Evolutionary conservation across 2,888 invertebrate genomes (phyloP), one percentile per base, ranked within the genome.

Genomic region (Agapetus fuscipes): DNA sequence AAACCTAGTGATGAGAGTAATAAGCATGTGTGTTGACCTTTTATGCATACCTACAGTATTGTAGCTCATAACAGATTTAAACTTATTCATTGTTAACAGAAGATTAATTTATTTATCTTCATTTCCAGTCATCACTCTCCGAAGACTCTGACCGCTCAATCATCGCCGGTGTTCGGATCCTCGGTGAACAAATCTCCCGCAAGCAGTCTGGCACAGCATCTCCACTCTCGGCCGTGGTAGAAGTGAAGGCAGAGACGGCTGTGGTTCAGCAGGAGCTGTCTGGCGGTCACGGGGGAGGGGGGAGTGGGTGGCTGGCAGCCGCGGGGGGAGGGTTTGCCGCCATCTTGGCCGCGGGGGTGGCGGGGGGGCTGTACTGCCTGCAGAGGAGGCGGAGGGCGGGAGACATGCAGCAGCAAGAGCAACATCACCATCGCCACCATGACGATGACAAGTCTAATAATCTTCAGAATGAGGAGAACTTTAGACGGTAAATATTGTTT

Each of bases 371-470:
- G 6, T 58, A 78, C 35, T 73, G 75, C 49, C 62, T 75, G 58
- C 71, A 74, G 26, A 74, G 75, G 49, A 61, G 71, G 13, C 59
- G 71, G 39, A 60, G 71, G 11, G 62, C 66, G 40, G 55, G 71
- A 43, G 68, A 67, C 20, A 60, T 71, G 39, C 70, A 61, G 56
- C 61, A 64, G 53, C 74, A 71, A 30, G 74, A 61, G 25, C 71
- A 64, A 11, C 62, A 75, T 50, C 64, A 67, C 26, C 74, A 77
- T 53, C 34, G 48, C 7, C 48, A 48, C 41, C 78, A 82, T 55
- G 84, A 86, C 56, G 87, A 88, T 56, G 88, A 89, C 56, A 89
- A 89, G 59, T 85, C 89, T 3, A 91, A 91, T 61, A 91, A 91
- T 61, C 63, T 88, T 41, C 90, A 91, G 62, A 90, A 89, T 60